Conservation (phyloP, 2,797 vertebrate genomes). For the Myripristis murdjan region DNA sequence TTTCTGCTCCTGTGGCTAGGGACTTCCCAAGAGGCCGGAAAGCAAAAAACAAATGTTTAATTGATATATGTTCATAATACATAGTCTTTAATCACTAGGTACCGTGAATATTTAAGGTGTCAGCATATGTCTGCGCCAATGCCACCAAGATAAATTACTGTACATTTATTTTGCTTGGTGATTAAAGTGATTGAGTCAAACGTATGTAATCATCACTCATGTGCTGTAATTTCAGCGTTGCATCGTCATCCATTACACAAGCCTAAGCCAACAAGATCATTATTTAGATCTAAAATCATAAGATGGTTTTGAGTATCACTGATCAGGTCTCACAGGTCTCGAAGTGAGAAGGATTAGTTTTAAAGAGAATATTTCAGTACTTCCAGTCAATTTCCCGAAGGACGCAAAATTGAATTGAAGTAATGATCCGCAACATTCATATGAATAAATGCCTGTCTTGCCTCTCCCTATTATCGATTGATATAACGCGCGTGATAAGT, state of each 20-base stretch:
- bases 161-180: neutral
- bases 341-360: neutral
- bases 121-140: neutral
- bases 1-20: too few relatives aligned
- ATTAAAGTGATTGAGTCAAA: slow-evolving; percentile 28
- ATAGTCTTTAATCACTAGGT: too few relatives aligned
- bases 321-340: neutral
- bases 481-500: too few relatives aligned
- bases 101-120: neutral
- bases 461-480: too few relatives aligned
- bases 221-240: slow-evolving; percentile 36
- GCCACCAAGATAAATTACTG: slow-evolving; percentile 6
- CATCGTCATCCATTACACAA: slow-evolving; percentile 20
- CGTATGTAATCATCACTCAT: slow-evolving; percentile 9
- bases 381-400: neutral
- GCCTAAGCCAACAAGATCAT: slow-evolving; percentile 16
- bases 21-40: too few relatives aligned
- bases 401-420: neutral
- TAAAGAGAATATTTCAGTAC: neutral
- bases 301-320: slow-evolving; percentile 6
- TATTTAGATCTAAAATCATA: slow-evolving; percentile 1
- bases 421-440: slow-evolving; percentile 7
- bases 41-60: too few relatives aligned
- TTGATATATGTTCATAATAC: too few relatives aligned
- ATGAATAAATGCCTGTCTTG: too few relatives aligned